Conservation (phyloP, 2,888 invertebrate species). For the Melanostoma mellinum region DNA sequence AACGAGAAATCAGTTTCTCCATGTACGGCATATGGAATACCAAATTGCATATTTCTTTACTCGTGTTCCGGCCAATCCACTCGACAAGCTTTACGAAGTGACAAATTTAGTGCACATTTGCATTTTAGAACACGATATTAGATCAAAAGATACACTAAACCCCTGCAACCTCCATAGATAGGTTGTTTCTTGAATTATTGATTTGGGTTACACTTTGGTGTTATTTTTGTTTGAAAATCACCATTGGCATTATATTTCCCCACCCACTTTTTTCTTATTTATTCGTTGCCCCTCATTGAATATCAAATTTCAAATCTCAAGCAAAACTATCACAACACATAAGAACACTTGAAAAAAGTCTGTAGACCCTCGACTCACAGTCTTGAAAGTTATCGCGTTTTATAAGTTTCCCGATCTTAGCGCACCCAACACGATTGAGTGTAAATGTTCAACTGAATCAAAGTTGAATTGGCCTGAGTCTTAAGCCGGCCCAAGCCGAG, state of each 20-base stretch:
- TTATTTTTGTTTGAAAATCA: constrained; percentile 31
- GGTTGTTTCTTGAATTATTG: background rate
- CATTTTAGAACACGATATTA: constrained; percentile 57
- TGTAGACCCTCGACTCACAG: constrained; percentile 31
- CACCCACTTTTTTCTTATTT: constrained; percentile 43
- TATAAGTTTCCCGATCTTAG: constrained; percentile 45
- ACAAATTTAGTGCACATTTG: constrained; percentile 70
- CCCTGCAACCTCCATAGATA: background rate
- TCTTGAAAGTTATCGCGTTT: constrained; percentile 42
- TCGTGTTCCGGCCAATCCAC: constrained; percentile 11
- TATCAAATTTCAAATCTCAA: constrained; percentile 46
- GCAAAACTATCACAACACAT: constrained; percentile 26
- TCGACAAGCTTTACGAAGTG: constrained; percentile 34
- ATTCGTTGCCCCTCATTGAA: constrained; percentile 33
- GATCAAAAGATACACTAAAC: constrained; percentile 54
- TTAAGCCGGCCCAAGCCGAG: constrained; percentile 55
- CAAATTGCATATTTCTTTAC: constrained; percentile 47
- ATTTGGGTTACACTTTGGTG: constrained; percentile 61
- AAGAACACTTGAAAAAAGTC: constrained; percentile 18
- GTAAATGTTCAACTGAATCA: constrained; percentile 71
- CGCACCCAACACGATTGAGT: constrained; percentile 69
- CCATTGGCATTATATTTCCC: constrained; percentile 46
- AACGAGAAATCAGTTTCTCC: constrained; percentile 39
- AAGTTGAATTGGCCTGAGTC: constrained; percentile 62
- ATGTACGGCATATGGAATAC: constrained; percentile 51